Conservation (phyloP, 1,140 invertebrate genomes). For the Tetraneura akinire region DNA sequence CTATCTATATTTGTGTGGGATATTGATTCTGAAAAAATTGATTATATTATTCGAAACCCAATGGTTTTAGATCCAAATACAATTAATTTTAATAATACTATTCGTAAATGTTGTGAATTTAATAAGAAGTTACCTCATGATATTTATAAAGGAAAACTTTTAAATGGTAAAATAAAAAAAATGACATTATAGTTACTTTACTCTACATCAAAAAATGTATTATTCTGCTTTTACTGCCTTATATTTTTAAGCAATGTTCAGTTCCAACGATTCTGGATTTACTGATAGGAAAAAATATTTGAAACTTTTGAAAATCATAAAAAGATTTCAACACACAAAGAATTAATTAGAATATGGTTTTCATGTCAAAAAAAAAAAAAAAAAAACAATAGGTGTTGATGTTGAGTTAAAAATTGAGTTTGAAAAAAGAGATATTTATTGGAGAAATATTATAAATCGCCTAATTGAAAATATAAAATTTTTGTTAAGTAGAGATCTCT, state of each 20-base stretch:
- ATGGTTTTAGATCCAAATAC: background rate
- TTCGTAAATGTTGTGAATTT: background rate
- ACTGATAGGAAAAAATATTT: background rate
- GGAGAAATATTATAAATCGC: background rate
- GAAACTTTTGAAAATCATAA: background rate
- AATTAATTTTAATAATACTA: constrained; percentile 13
- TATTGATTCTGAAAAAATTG: background rate
- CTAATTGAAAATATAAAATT: constrained; percentile 3
- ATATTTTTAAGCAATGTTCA: background rate
- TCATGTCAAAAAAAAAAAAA: background rate
- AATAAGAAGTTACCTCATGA: background rate
- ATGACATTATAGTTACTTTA: constrained; percentile 7
- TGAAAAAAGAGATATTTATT: background rate
- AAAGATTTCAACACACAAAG: background rate
- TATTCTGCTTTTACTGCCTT: constrained; percentile 1
- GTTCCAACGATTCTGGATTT: background rate
- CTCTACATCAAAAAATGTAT: constrained; percentile 2
- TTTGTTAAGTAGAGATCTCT: background rate
- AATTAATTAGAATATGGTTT: background rate
- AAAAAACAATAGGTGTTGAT: background rate
- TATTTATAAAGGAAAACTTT: background rate
- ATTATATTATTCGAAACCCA: background rate
- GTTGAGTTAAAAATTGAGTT: background rate
- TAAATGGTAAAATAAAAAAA: background rate
- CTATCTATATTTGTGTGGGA: background rate